phyloP scores from a whole-genome alignment of 2,888 invertebrate genomes.

The Eulithis testata region DNA sequence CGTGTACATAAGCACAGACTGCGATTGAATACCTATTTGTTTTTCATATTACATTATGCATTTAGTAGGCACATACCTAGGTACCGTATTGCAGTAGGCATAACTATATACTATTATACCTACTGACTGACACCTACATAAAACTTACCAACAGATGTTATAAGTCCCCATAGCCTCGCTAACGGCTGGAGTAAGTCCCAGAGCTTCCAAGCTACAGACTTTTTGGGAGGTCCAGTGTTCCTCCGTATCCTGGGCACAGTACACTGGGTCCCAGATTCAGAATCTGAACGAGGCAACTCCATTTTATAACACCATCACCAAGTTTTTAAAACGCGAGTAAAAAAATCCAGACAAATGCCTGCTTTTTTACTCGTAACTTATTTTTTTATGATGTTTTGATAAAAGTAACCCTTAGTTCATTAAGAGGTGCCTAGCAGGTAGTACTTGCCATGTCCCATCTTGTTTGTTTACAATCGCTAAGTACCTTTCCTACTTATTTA shows the following conservation, averaged over 20 bases:
- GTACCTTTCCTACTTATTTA: constrained; percentile 12
- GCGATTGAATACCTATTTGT: too few relatives aligned
- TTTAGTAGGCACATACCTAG: too few relatives aligned
- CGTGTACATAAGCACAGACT: too few relatives aligned
- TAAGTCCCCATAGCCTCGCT: constrained; percentile 76
- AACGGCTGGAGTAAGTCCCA: constrained; percentile 78
- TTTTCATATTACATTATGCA: too few relatives aligned
- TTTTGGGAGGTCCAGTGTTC: constrained; percentile 54
- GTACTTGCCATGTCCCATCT: too few relatives aligned
- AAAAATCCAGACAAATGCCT: neutral
- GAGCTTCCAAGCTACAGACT: constrained; percentile 66
- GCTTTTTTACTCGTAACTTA: neutral
- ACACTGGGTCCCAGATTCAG: constrained; percentile 52
- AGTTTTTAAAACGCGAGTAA: neutral
- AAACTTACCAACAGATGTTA: constrained; percentile 73
- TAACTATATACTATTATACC: too few relatives aligned
- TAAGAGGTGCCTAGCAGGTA: too few relatives aligned
- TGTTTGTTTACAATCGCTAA: constrained; percentile 51
- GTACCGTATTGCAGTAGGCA: neutral
- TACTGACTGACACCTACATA: too few relatives aligned
- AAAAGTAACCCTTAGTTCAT: too few relatives aligned
- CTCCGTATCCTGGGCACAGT: constrained; percentile 54
- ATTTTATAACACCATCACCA: constrained; percentile 49
- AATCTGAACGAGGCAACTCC: constrained; percentile 58
- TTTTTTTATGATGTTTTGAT: too few relatives aligned